Conservation (phyloP, 1,140 invertebrate genomes). For the Drosophila yakuba region DNA sequence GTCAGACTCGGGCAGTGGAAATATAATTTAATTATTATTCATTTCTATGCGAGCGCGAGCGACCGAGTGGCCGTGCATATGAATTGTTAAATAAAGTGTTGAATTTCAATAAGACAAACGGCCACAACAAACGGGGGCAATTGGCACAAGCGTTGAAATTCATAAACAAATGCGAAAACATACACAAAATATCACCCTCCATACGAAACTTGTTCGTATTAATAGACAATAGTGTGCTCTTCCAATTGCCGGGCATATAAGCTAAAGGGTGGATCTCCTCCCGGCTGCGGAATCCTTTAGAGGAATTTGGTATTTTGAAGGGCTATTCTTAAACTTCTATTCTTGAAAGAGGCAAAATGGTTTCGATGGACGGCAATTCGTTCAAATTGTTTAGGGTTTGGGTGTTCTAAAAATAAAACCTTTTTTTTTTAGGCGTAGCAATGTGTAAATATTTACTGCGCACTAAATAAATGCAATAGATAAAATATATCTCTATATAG, state of each 20-base stretch:
- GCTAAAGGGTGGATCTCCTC: background rate
- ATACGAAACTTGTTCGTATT: conserved; percentile 8
- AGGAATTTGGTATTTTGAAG: conserved; percentile 27
- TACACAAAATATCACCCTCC: conserved; percentile 12
- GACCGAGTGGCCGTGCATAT: conserved; percentile 40
- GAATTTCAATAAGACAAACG: conserved; percentile 47
- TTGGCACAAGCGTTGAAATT: conserved; percentile 38
- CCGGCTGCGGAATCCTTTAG: conserved; percentile 5
- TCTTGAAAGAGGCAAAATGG: conserved; percentile 7
- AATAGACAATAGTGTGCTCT: background rate
- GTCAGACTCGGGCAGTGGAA: conserved; percentile 20
- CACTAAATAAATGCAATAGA: background rate
- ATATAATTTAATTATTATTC: conserved; percentile 61
- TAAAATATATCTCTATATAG: background rate
- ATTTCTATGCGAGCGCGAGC: conserved; percentile 28
- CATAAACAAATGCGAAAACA: conserved; percentile 48
- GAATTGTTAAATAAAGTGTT: conserved; percentile 55
- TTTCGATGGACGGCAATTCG: conserved; percentile 3
- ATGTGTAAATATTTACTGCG: too few relatives aligned
- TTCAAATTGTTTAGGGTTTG: conserved; percentile 2
- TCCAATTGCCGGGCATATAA: background rate
- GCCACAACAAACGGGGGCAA: conserved; percentile 21
- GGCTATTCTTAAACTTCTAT: conserved; percentile 44
- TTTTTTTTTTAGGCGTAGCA: too few relatives aligned
- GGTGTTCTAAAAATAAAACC: conserved; percentile 12